Evolutionary conservation across 1,140 invertebrate genomes (phyloP).

Genomic region (Sogatella furcifera): DNA sequence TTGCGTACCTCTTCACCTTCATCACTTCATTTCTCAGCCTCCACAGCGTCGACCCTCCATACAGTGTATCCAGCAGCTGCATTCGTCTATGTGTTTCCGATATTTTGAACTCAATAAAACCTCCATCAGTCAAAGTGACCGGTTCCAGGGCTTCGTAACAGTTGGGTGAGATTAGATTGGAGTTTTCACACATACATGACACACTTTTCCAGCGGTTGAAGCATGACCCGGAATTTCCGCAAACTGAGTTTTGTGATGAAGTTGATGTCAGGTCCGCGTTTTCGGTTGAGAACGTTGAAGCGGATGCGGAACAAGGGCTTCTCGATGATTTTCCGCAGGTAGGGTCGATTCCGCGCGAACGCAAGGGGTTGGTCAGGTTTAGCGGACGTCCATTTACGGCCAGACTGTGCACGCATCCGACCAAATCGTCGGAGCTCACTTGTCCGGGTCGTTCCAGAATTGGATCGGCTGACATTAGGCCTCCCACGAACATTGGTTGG

Average conservation of each 20-base stretch:
- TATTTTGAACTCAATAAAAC: slow-evolving; percentile 66
- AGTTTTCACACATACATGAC: slow-evolving; percentile 54
- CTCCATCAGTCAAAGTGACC: slow-evolving; percentile 62
- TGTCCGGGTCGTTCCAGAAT: slow-evolving; percentile 77
- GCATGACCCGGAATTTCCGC: slow-evolving; percentile 57
- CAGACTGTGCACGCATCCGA: slow-evolving; percentile 86
- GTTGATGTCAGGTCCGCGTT: slow-evolving; percentile 22
- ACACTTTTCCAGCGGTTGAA: slow-evolving; percentile 71
- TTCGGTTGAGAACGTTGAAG: slow-evolving; percentile 14
- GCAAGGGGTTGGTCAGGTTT: slow-evolving; percentile 64
- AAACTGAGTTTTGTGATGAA: slow-evolving; percentile 37
- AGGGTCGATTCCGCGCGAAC: slow-evolving; percentile 55
- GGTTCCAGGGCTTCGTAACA: slow-evolving; percentile 68
- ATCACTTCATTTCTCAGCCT: slow-evolving; percentile 14
- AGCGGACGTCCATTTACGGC: slow-evolving; percentile 71
- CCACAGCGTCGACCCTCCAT: slow-evolving; percentile 60
- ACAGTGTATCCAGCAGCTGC: slow-evolving; percentile 68
- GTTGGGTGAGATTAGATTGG: slow-evolving; percentile 56
- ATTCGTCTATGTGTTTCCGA: slow-evolving; percentile 75
- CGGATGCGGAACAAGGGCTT: slow-evolving; percentile 39
- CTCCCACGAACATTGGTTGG: slow-evolving; percentile 75
- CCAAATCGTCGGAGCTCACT: slow-evolving; percentile 80
- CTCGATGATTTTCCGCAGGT: slow-evolving; percentile 57
- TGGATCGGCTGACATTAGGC: slow-evolving; percentile 68
- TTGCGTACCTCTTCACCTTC: slow-evolving; percentile 10